Evolutionary conservation across 2,888 invertebrate genomes (phyloP).

Genomic region (Drosophila eohydei): DNA sequence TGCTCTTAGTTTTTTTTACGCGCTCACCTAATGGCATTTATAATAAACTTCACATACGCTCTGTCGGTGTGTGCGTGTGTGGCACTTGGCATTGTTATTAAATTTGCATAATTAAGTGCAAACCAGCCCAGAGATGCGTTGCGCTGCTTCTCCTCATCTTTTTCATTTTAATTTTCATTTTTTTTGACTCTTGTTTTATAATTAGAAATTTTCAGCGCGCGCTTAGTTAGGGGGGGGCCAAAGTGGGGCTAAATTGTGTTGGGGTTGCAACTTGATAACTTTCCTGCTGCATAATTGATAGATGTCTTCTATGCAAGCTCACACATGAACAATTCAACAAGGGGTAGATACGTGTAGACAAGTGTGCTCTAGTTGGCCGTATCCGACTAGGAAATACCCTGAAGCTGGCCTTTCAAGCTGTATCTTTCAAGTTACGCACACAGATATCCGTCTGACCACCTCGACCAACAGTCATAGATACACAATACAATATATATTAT

Average conservation of each 20-base stretch:
- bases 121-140: slow-evolving; percentile 47
- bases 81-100: slow-evolving; percentile 69
- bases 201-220: slow-evolving; percentile 49
- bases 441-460: too few species aligned
- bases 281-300: slow-evolving; percentile 15
- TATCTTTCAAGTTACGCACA: too few species aligned
- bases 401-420: too few species aligned
- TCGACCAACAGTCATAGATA: too few species aligned
- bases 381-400: background rate
- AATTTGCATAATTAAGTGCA: slow-evolving; percentile 78
- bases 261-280: background rate
- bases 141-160: slow-evolving; percentile 24
- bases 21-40: slow-evolving; percentile 64
- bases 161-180: slow-evolving; percentile 10
- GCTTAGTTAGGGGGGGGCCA: background rate
- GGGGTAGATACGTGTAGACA: background rate
- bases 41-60: slow-evolving; percentile 50
- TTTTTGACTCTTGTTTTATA: slow-evolving; percentile 40
- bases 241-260: background rate
- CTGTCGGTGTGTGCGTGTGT: slow-evolving; percentile 21
- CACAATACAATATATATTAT: too few species aligned
- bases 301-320: slow-evolving; percentile 1
- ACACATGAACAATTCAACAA: slow-evolving; percentile 11
- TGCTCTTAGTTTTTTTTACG: slow-evolving; percentile 17
- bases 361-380: background rate